phyloP scores from a whole-genome alignment of 2,888 invertebrate genomes.

The Sphecodes monilicornis region DNA sequence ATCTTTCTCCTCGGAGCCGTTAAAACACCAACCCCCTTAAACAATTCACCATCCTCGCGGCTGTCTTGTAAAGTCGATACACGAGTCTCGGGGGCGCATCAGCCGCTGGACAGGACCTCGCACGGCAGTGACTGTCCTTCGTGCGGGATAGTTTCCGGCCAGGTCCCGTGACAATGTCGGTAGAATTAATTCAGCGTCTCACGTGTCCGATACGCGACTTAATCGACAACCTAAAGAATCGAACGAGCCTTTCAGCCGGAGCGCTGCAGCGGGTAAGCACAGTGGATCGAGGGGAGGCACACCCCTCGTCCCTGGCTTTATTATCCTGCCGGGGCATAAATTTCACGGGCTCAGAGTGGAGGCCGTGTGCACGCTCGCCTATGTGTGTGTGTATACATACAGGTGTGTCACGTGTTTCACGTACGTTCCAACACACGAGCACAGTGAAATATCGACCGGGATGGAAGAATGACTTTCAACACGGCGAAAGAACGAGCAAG shows the following conservation, averaged over 20 bases:
- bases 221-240: constrained; percentile 38
- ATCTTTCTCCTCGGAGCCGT: not conserved
- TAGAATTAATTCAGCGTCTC: constrained; percentile 38
- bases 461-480: constrained; percentile 15
- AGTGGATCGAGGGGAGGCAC: constrained; percentile 30
- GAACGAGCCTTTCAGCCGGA: constrained; percentile 27
- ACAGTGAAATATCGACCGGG: not conserved
- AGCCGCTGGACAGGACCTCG: not conserved
- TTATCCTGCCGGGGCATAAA: constrained; percentile 61
- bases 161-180: constrained; percentile 27
- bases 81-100: constrained; percentile 13
- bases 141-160: not conserved
- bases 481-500: not conserved
- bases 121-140: not conserved
- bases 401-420: not conserved
- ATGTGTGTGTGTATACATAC: constrained; percentile 19
- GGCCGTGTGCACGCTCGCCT: too few species aligned
- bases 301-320: constrained; percentile 57
- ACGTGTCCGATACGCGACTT: constrained; percentile 33
- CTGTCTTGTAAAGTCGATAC: constrained; percentile 18
- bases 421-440: too few species aligned
- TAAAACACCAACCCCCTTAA: not conserved
- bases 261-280: not conserved
- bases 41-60: not conserved
- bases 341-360: constrained; percentile 39